phyloP scores from a whole-genome alignment of 2,888 invertebrate genomes.

The Drosophila imparisetae region DNA sequence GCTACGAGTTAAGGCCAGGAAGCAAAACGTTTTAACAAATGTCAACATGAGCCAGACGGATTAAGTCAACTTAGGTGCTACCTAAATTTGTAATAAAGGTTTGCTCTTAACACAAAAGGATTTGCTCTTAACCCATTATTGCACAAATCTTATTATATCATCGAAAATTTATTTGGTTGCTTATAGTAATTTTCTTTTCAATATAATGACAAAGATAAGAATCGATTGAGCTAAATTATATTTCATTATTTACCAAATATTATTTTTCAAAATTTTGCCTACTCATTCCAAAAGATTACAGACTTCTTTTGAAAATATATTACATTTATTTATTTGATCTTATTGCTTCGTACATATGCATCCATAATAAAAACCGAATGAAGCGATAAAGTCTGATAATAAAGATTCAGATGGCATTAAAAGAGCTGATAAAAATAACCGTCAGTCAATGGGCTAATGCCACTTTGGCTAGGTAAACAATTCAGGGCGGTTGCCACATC shows the following conservation, averaged over 20 bases:
- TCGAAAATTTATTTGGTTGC: background rate
- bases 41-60: constrained; percentile 37
- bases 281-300: background rate
- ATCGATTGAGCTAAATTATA: background rate
- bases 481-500: constrained; percentile 10
- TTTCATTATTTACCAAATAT: background rate
- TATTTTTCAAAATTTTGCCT: background rate
- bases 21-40: constrained; percentile 39
- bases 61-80: constrained; percentile 3
- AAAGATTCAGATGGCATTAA: background rate
- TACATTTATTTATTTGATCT: background rate
- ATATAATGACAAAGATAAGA: background rate
- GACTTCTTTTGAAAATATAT: background rate
- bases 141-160: background rate
- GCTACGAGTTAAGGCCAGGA: constrained; percentile 27
- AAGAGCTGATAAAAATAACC: background rate
- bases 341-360: background rate
- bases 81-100: background rate
- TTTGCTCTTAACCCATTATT: constrained; percentile 11
- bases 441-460: constrained; percentile 31
- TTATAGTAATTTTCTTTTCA: background rate
- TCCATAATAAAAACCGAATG: background rate
- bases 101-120: background rate
- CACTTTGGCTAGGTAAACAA: constrained; percentile 36
- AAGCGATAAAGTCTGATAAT: background rate